Conservation (phyloP, 1,140 invertebrate species). For the Zaprionus gabonicus region DNA sequence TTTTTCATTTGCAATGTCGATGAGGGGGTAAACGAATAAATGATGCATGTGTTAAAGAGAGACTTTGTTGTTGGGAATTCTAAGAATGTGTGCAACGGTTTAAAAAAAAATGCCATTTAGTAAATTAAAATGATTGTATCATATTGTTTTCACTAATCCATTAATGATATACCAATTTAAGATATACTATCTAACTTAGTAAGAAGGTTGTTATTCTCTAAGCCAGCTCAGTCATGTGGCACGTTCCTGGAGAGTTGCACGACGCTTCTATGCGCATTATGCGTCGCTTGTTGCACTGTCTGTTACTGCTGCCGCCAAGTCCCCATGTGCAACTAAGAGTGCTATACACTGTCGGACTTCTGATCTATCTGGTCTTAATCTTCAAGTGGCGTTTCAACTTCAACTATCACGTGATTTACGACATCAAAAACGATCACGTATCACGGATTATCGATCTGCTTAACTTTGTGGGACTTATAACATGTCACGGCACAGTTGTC, state of each 20-base stretch:
- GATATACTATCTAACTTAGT: background rate
- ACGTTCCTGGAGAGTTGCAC: constrained; percentile 46
- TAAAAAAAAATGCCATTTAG: too few relatives aligned
- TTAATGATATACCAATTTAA: constrained; percentile 27
- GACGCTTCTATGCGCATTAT: constrained; percentile 37
- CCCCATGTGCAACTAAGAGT: constrained; percentile 15
- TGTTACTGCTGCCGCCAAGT: constrained; percentile 39
- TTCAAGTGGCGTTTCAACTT: constrained; percentile 18
- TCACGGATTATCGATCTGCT: constrained; percentile 46
- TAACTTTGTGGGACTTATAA: constrained; percentile 20
- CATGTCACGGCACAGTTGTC: constrained; percentile 16
- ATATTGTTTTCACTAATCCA: too few relatives aligned
- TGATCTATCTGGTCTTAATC: background rate
- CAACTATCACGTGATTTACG: constrained; percentile 36
- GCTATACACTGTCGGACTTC: constrained; percentile 2
- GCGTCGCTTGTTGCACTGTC: constrained; percentile 42
- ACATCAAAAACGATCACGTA: constrained; percentile 33
- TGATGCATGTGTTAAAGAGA: too few relatives aligned
- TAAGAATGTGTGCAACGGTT: too few relatives aligned
- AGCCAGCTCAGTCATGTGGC: constrained; percentile 43
- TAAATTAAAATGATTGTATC: too few relatives aligned
- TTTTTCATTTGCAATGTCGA: too few relatives aligned
- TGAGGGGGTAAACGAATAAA: too few relatives aligned
- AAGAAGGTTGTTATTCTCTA: background rate
- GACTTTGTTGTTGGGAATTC: too few relatives aligned